Percentiles rank a stretch among this genome's conserved stretches.
Evolutionary conservation across 2,888 invertebrate species (phyloP).

Genomic region (Chalcosyrphus nemorum): DNA sequence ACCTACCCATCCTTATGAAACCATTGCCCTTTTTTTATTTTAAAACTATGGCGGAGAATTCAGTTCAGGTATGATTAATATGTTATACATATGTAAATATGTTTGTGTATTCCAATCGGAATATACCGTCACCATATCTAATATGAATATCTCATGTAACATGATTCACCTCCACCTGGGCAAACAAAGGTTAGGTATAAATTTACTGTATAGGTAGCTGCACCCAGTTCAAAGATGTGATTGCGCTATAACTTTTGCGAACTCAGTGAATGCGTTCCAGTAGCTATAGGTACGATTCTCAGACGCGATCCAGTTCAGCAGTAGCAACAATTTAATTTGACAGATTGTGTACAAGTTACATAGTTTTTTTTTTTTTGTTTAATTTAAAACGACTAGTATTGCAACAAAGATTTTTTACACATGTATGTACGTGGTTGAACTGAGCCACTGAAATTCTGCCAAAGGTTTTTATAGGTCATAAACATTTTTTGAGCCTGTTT

Average conservation of each 20-base stretch:
- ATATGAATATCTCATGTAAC: constrained; percentile 8
- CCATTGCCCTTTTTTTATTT: not conserved
- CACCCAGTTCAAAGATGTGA: not conserved
- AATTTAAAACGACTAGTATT: no score
- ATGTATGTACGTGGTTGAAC: not conserved
- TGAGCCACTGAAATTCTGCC: not conserved
- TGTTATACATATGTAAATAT: not conserved
- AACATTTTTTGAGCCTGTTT: constrained; percentile 12
- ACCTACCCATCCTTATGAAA: not conserved
- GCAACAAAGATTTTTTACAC: not conserved
- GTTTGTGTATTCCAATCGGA: not conserved
- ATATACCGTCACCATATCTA: not conserved
- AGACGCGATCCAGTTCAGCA: not conserved
- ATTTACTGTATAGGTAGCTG: constrained; percentile 11
- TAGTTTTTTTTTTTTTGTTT: no score
- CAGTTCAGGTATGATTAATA: not conserved
- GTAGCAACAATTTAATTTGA: not conserved
- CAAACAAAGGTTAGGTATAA: constrained; percentile 41
- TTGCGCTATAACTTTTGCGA: not conserved
- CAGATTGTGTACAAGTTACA: not conserved
- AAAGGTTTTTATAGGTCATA: constrained; percentile 8
- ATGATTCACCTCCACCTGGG: constrained; percentile 52
- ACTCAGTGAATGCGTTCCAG: not conserved
- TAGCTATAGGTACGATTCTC: not conserved
- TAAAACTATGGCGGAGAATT: constrained; percentile 5